Conservation (phyloP, 1,140 invertebrate genomes). For the Luehdorfia chinensis region DNA sequence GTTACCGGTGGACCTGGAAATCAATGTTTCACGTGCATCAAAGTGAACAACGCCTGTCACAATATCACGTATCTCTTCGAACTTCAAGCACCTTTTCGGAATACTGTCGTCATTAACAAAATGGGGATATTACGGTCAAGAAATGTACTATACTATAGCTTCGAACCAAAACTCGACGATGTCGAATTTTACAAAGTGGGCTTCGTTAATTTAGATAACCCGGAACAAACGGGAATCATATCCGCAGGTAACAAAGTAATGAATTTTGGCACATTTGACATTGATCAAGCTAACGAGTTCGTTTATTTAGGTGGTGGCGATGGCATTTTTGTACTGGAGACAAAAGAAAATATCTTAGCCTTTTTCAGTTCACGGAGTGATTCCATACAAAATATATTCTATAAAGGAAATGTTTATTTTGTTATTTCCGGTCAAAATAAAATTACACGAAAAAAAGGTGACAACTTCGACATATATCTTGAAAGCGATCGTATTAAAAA, state of each 20-base stretch:
- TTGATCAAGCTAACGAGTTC: conserved; percentile 49
- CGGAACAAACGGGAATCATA: conserved; percentile 30
- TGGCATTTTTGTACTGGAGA: conserved; percentile 47
- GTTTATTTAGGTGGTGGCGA: conserved; percentile 57
- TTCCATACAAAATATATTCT: conserved; percentile 45
- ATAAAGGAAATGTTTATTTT: conserved; percentile 56
- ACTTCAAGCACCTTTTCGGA: conserved; percentile 50
- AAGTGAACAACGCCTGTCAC: conserved; percentile 44
- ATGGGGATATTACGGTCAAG: conserved; percentile 42
- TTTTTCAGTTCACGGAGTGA: conserved; percentile 54
- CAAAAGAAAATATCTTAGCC: conserved; percentile 31
- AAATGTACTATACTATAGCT: conserved; percentile 52
- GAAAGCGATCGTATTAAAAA: conserved; percentile 42
- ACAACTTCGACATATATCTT: conserved; percentile 41
- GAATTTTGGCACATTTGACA: conserved; percentile 58
- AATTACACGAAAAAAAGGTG: conserved; percentile 50
- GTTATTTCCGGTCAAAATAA: conserved; percentile 38
- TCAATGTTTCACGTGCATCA: conserved; percentile 43
- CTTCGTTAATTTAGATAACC: conserved; percentile 46
- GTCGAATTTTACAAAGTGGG: conserved; percentile 56
- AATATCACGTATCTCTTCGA: conserved; percentile 50
- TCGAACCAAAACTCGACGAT: conserved; percentile 54
- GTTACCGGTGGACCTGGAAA: neutral
- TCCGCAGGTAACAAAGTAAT: conserved; percentile 32
- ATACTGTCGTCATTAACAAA: conserved; percentile 46